A percentile compares a stretch with the other conserved stretches of the same genome.
These are phyloP conservation scores for Thalassophryne amazonica DNA, from an alignment of 2,797 vertebrate genomes.

Conservation along the genomic window DNA sequence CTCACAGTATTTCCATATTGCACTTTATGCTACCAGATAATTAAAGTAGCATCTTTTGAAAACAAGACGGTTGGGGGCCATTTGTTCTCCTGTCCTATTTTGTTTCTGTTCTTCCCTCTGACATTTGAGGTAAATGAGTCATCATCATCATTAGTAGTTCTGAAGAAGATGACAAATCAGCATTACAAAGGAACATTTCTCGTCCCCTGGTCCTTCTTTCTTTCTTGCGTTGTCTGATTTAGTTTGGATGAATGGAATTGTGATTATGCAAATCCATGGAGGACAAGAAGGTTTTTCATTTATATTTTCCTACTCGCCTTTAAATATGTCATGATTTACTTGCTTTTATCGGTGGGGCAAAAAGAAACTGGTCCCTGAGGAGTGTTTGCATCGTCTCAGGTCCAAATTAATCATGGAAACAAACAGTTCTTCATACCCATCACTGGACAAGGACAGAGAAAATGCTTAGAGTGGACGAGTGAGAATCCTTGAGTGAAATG, in stretches of 20 bases:
- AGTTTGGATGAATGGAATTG: conserved; percentile 6
- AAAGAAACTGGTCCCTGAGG: background rate
- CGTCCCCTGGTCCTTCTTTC: background rate
- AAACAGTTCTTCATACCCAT: too few relatives aligned
- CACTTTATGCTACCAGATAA: conserved; percentile 45
- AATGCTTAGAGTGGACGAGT: too few relatives aligned
- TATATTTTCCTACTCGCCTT: background rate
- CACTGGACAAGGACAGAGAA: too few relatives aligned
- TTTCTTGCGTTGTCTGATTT: conserved; percentile 1
- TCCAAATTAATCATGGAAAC: too few relatives aligned
- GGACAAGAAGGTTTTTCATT: conserved; percentile 1
- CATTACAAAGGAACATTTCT: conserved; percentile 4
- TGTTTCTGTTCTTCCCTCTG: conserved; percentile 4
- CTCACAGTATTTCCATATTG: too few relatives aligned
- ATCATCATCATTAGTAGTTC: conserved; percentile 1
- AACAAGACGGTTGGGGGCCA: conserved; percentile 28
- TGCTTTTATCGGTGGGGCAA: conserved; percentile 9
- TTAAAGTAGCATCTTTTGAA: conserved; percentile 32
- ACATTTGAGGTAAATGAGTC: too few relatives aligned
- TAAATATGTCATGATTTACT: conserved; percentile 27
- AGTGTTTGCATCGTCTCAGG: too few relatives aligned
- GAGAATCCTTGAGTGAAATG: too few relatives aligned
- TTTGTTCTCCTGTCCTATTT: conserved; percentile 43
- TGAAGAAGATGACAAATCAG: conserved; percentile 27
- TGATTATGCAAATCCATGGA: background rate